Base-by-base conservation (phyloP, 1,140 invertebrate species). In the Cephus cinctus region DNA sequence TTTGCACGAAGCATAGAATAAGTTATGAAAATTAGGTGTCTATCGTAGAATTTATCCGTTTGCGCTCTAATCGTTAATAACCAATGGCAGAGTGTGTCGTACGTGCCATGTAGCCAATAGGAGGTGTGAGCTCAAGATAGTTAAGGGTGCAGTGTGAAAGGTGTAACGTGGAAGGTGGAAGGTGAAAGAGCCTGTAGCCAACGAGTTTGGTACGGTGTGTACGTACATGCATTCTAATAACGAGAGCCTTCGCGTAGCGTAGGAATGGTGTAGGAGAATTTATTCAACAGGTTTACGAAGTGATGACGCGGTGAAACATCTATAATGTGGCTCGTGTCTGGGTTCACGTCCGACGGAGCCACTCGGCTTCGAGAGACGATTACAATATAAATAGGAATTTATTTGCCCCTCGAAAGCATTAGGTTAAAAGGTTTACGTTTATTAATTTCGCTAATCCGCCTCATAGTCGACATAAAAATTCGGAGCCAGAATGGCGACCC, bases 311-410 rank as follows among this genome's bases (percentile, higher is more conserved):
- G 47, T 63, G 63, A 65, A 67, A 66, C 65, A 65, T 67, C 54
- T 57, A 57, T 70, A 67, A 71, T 67, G 59, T 44, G 62, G 55
- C 60, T 63, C 57, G 57, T 54, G 56, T 54, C 52, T 39, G 40
- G 34, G 34, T 43, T 32, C 31, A 18, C 9, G 43, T 22, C 0
- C 31, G n/a, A 22, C 30, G 20, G 45, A 46, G 31, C 21, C 20
- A 6, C 6, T n/a, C 25, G 25, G 25, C 25, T 27, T n/a, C 6
- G n/a, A n/a, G n/a, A 14, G 23, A 49, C 61, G 62, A 69, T 69
- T 69, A 63, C 59, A 70, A 68, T 74, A 73, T 75, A 74, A 67
- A 68, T 63, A 65, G 55, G 52, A 72, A 69, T 75, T 75, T 75
- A 75, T 71, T 61, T 54, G 50, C 51, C 22, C 48, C 57, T 56